Evolutionary conservation across 2,888 invertebrate genomes (phyloP).

Genomic region (Euproctis similis): DNA sequence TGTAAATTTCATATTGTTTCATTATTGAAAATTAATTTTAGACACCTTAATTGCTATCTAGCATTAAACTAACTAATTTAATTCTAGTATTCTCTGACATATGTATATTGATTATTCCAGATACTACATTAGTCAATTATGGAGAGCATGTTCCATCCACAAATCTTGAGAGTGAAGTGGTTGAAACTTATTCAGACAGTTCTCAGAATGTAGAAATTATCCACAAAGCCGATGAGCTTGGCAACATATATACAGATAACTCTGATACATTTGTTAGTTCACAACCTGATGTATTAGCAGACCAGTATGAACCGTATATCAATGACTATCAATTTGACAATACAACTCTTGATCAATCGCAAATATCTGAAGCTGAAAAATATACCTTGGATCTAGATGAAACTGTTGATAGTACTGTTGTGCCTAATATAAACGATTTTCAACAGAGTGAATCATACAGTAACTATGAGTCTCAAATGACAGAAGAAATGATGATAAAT

Average conservation of each 20-base stretch:
- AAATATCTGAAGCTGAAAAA: conserved; percentile 28
- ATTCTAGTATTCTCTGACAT: neutral
- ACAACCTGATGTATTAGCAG: conserved; percentile 47
- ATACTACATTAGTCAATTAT: conserved; percentile 64
- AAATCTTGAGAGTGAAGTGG: conserved; percentile 45
- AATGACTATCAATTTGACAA: conserved; percentile 59
- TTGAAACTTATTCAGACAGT: conserved; percentile 52
- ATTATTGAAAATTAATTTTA: too few species aligned
- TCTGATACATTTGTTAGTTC: conserved; percentile 45
- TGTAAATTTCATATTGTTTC: conserved; percentile 34
- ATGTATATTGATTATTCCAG: conserved; percentile 24
- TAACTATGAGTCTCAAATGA: conserved; percentile 48
- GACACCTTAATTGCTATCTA: too few species aligned
- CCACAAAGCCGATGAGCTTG: conserved; percentile 59
- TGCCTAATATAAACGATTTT: conserved; percentile 44
- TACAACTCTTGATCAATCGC: conserved; percentile 33
- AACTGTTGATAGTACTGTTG: conserved; percentile 28
- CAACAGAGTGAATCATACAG: conserved; percentile 42
- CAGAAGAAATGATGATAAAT: conserved; percentile 61
- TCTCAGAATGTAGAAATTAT: conserved; percentile 53
- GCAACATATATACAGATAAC: conserved; percentile 59
- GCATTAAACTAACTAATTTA: too few species aligned
- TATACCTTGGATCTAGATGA: conserved; percentile 27
- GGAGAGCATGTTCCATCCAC: conserved; percentile 43
- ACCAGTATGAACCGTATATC: conserved; percentile 57